Evolutionary conservation across 2,113 vertebrate species (phyloP), one percentile per base, ranked within the genome.

Genomic region (Caranx melampygus): DNA sequence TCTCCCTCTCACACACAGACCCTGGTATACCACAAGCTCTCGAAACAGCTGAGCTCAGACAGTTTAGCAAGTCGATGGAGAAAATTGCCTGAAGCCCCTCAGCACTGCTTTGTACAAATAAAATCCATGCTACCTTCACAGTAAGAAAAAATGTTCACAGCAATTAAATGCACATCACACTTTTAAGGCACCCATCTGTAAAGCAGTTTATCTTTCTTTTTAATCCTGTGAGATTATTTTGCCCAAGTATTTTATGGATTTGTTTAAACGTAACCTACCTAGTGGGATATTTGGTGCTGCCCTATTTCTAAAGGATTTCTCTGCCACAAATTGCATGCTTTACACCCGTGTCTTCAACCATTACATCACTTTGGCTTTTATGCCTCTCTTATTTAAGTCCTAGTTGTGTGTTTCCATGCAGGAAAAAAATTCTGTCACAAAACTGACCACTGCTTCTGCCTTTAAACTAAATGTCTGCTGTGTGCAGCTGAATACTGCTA

Each of bases 1-100:
- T 21, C 20, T 14, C 31, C 21, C 13, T 13, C 60, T 51, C 57
- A 10, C 40, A 37, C 49, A 44, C 49, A 15, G 3, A 26, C 31
- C 12, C 47, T 7, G 3, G 15, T n/a, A 64, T 40, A 49, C 31
- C 63, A 63, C 67, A 67, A 73, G 78, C 75, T 72, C 66, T 54
- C 31, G 35, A 42, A 79, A 60, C 72, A 77, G 90, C 70, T 84
- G 81, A 81, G 75, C 85, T 72, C 77, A 78, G 51, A 83, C 78
- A 79, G 81, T 83, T 85, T 85, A 82, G 70, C 44, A 82, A 87
- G 70, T 89, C 77, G 59, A 86, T 86, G 61, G 44, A 79, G 81
- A 69, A 85, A 85, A 83, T 77, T 72, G 81, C 86, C 82, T 84
- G 5, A 7, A 83, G 85, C 81, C 47, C 47, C 67, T 52, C 63